Conservation (phyloP, 1,140 invertebrate species). For the Macrobrachium rosenbergii region DNA sequence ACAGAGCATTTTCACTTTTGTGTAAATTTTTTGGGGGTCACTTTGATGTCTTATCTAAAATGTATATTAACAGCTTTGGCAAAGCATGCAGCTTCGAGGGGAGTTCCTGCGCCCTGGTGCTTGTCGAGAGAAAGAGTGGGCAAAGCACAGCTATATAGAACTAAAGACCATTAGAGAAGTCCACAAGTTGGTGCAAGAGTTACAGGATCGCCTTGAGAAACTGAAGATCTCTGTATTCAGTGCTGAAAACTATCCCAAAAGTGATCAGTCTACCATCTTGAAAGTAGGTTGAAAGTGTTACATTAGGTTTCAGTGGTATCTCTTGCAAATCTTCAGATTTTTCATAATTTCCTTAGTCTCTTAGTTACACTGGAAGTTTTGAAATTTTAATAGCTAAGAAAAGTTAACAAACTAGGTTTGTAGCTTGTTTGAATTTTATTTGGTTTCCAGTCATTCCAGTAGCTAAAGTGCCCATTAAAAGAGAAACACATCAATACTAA, state of each 20-base stretch:
- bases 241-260: conserved; percentile 31
- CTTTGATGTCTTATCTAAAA: conserved; percentile 25
- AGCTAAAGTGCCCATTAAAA: too few species aligned
- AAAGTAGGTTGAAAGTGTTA: conserved; percentile 70
- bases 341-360: too few species aligned
- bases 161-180: conserved; percentile 81
- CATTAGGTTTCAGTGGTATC: too few species aligned
- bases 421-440: neutral
- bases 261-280: conserved; percentile 73
- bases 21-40: neutral
- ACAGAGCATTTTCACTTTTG: neutral
- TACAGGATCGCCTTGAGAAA: conserved; percentile 75
- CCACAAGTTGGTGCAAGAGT: conserved; percentile 78
- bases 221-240: conserved; percentile 41
- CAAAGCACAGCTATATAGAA: conserved; percentile 80
- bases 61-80: conserved; percentile 69
- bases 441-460: neutral
- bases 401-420: too few species aligned
- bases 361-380: too few species aligned
- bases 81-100: conserved; percentile 67
- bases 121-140: conserved; percentile 79
- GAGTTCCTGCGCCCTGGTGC: conserved; percentile 69
- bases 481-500: too few species aligned
- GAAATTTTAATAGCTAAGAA: neutral
- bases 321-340: too few species aligned